phyloP scores from a whole-genome alignment of 2,797 vertebrate species.

The Adrianichthys oophorus region DNA sequence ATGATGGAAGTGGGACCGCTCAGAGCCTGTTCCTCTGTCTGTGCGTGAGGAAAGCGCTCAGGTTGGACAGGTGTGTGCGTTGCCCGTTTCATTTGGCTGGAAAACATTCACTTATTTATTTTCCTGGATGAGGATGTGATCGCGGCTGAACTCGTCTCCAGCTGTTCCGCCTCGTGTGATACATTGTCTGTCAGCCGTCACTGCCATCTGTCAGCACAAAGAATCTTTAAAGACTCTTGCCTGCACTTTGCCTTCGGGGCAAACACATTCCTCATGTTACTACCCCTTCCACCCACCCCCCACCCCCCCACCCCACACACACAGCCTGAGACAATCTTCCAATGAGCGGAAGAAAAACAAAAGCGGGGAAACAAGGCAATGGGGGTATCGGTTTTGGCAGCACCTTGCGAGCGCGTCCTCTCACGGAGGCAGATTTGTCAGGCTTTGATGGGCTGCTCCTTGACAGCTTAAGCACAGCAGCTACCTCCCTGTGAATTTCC shows the following conservation, averaged over 20 bases:
- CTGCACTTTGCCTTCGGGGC: slow-evolving; percentile 67
- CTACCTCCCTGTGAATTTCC: slow-evolving; percentile 48
- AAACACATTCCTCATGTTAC: slow-evolving; percentile 66
- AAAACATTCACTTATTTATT: slow-evolving; percentile 20
- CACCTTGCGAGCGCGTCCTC: slow-evolving; percentile 48
- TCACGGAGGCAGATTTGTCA: slow-evolving; percentile 67
- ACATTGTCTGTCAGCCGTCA: slow-evolving; percentile 68
- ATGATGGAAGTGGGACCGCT: not conserved
- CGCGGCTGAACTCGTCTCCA: slow-evolving; percentile 41
- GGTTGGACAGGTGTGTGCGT: slow-evolving; percentile 10
- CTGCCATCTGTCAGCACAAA: slow-evolving; percentile 63
- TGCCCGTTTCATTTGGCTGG: slow-evolving; percentile 32
- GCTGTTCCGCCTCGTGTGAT: slow-evolving; percentile 55
- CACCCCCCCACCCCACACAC: not conserved
- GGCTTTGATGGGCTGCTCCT: slow-evolving; percentile 59
- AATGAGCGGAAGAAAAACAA: slow-evolving; percentile 64
- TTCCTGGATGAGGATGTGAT: slow-evolving; percentile 36
- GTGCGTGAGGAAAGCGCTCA: not conserved
- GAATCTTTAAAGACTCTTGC: slow-evolving; percentile 69
- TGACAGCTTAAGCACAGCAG: slow-evolving; percentile 65
- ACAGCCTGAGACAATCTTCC: slow-evolving; percentile 26
- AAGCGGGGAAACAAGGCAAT: slow-evolving; percentile 61
- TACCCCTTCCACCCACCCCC: slow-evolving; percentile 6
- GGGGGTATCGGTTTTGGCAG: slow-evolving; percentile 66
- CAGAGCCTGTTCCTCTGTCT: slow-evolving; percentile 9